Base-by-base conservation (phyloP, 1,140 invertebrate genomes). In the Scylla paramamosain region DNA sequence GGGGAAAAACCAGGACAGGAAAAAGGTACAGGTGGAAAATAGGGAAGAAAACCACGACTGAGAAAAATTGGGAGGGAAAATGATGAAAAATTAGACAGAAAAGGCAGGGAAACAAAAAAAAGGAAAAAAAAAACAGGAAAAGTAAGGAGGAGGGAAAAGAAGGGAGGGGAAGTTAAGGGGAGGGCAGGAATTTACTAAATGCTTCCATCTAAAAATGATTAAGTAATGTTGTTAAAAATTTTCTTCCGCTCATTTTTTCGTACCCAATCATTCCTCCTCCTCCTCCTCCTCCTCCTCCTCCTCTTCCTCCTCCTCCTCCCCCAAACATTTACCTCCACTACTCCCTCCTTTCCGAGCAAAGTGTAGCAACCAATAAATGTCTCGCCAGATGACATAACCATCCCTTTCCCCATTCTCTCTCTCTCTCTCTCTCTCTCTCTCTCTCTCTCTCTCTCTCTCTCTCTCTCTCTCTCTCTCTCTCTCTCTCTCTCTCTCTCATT, bases 301-400 rank as follows among this genome's bases (percentile, higher is more conserved):
- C 67, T 20, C 67, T 67, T 16, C 59, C 59, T 25, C 25, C 67
- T n/a, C 25, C 67, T n/a, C 59, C n/a, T 59, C 67, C 67, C 67
- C 67, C 67, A 77, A 77, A n/a, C 16, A 59, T 59, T 59, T 59
- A 59, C 52, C 52, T 59, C 52, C 52, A 12, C 20, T 59, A 59
- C 16, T 20, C 67, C 67, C 25, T 77, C 67, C 67, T 77, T 77
- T 20, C 67, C 12, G 12, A 77, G 67, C 67, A 77, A 77, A 77
- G 67, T 77, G 67, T 77, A 77, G 67, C 67, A 16, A 77, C 67
- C 67, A 77, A 77, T 77, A 77, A 77, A 77, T 77, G 67, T 77
- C 67, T 77, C 67, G 12, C 67, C 20, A 77, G 67, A 77, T 77
- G 67, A 77, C 67, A 77, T 77, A 77, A 77, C 67, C 67, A 0